Conservation (phyloP, 2,113 vertebrate genomes). For the Athene cunicularia region DNA sequence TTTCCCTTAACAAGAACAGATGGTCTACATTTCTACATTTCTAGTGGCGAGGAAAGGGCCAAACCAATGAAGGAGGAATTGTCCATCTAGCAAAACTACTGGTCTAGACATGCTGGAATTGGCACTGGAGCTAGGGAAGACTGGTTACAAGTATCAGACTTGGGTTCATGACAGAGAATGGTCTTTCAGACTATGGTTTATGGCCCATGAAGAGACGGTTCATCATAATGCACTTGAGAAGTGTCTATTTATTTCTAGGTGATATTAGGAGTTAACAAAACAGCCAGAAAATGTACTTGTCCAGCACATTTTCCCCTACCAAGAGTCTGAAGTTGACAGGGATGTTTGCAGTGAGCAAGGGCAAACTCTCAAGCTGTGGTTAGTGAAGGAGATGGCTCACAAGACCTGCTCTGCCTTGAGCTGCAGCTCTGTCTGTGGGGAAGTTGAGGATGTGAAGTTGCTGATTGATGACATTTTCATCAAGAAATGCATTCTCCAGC, state of each 20-base stretch:
- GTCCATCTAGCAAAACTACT: not conserved
- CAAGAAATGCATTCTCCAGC: not conserved
- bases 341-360: not conserved
- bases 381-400: not conserved
- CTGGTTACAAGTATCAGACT: not conserved
- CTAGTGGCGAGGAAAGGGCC: not conserved
- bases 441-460: not conserved
- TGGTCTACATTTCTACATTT: not conserved
- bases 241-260: not conserved
- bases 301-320: not conserved
- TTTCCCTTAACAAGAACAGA: not conserved
- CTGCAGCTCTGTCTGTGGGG: not conserved
- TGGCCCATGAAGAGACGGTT: not conserved
- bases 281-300: not conserved
- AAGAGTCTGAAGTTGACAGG: not conserved
- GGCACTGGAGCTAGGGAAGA: not conserved
- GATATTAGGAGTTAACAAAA: not conserved
- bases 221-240: not conserved
- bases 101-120: not conserved
- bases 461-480: constrained; percentile 18
- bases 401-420: not conserved
- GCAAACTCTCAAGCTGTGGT: not conserved
- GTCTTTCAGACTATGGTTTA: not conserved
- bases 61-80: not conserved
- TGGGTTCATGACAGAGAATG: not conserved